Percentiles rank a stretch among this genome's conserved stretches.
These are phyloP conservation scores for Euthynnus affinis DNA, from an alignment of 2,797 vertebrate species.

Conservation along the genomic window DNA sequence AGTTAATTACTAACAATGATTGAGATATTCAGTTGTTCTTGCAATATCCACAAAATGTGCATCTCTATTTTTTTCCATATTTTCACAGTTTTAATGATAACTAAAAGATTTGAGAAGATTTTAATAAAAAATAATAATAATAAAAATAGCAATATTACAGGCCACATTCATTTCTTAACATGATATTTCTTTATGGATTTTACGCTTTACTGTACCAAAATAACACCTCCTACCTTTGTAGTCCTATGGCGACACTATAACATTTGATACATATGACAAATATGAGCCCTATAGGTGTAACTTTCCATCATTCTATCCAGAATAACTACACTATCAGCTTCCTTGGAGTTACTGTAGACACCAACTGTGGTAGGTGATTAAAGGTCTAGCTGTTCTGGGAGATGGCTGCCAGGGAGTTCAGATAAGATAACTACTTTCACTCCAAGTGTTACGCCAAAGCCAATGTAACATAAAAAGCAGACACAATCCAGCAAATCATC, in stretches of 20 bases:
- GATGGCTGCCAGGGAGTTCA: conserved; percentile 51
- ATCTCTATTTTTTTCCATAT: not conserved
- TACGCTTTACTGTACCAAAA: conserved; percentile 2
- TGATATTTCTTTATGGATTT: not conserved
- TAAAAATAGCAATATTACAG: not conserved
- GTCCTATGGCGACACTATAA: not conserved
- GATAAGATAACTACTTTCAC: conserved; percentile 67
- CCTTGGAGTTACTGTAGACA: conserved; percentile 40
- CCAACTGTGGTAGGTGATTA: conserved; percentile 65
- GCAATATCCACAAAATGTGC: no score
- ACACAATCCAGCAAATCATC: conserved; percentile 61
- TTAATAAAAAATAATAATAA: not conserved
- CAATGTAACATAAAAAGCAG: conserved; percentile 60
- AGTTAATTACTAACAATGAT: conserved; percentile 12
- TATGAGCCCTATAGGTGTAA: not conserved
- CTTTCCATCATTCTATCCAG: conserved; percentile 30
- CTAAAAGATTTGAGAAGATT: not conserved
- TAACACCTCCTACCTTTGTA: not conserved
- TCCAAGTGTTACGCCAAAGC: conserved; percentile 47
- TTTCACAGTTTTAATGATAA: not conserved
- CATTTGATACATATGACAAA: conserved; percentile 26
- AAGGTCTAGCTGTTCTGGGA: conserved; percentile 58
- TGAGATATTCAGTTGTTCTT: not conserved
- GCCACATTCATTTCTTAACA: not conserved
- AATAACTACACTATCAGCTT: conserved; percentile 32